Evolutionary conservation across 92 coral and sea anemone genomes (phyloP), one percentile per base, ranked within the genome.

Genomic region (Scolanthus callimorphus): DNA sequence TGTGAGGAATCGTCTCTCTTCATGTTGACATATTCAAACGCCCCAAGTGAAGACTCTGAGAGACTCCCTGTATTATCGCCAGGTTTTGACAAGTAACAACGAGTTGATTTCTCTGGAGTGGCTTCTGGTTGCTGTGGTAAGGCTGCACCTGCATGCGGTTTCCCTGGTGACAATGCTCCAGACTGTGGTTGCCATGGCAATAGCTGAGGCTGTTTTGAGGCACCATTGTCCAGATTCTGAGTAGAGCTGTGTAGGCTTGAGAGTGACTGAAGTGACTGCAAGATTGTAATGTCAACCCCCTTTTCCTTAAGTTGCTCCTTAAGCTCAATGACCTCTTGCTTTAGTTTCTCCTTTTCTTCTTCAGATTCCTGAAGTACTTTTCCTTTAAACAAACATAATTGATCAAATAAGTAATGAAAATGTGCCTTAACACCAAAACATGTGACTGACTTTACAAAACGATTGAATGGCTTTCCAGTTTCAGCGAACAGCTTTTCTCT

Each of bases 321-420:
- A 9, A 86, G 39, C 17, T 71, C 56, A 17, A 49, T 46, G n/a
- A 86, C 68, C 52, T 86, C 89, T 3, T 67, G 60, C 39, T 78
- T 60, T 17, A 86, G 82, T 52, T 64, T 69, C 12, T 62, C 51
- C 55, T 79, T 82, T 39, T 62, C 83, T 1, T 86, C 89, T 39
- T 81, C 85, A n/a, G 89, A 76, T 12, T 86, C 85, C 28, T 82
- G 95, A 11, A 86, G 89, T 15, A 86, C 95, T 77, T 86, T 86
- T 17, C 85, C 95, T 86, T 31, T 11, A 37, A 29, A 37, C n/a
- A 13, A 57, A 25, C 13, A 1, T 0, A 10, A 2, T 15, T n/a
- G 19, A 15, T 3, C 20, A 15, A 15, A n/a, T n/a, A n/a, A n/a
- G n/a, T n/a, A n/a, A n/a, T n/a, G n/a, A n/a, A n/a, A n/a, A n/a